phyloP scores from a whole-genome alignment of 2,888 invertebrate genomes.

The Lutraria lutraria region DNA sequence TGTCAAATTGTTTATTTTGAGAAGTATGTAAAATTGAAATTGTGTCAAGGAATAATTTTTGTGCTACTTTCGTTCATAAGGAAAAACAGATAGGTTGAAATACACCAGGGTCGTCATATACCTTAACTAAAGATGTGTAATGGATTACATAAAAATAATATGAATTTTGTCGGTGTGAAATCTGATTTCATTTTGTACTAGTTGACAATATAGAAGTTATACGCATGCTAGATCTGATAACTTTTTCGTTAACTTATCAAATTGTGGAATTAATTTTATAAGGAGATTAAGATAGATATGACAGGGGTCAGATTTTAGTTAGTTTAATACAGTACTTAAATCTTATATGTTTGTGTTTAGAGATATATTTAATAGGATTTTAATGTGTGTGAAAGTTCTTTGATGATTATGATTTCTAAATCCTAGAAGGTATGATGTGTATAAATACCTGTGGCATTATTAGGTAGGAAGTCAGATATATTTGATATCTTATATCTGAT shows the following conservation, averaged over 20 bases:
- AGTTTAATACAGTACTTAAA: constrained; percentile 15
- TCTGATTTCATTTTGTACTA: neutral
- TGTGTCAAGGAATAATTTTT: no score
- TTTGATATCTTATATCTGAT: neutral
- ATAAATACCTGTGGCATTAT: neutral
- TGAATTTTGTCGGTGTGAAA: neutral
- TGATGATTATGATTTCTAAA: neutral
- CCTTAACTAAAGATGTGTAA: neutral
- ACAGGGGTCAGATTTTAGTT: neutral
- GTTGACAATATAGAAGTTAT: neutral
- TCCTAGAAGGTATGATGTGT: neutral
- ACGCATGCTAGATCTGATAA: neutral
- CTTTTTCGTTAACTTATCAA: neutral
- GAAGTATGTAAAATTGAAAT: no score
- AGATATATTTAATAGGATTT: constrained; percentile 11
- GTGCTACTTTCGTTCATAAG: no score
- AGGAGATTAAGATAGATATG: constrained; percentile 6
- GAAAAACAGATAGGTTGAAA: neutral
- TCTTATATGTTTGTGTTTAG: neutral
- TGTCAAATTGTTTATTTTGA: neutral
- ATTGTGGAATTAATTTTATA: constrained; percentile 19
- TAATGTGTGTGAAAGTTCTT: neutral
- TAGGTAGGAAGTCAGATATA: neutral
- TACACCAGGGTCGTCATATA: neutral
- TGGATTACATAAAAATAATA: neutral